These are phyloP conservation scores for Xenopus laevis DNA, from an alignment of 2,113 vertebrate genomes.

Conservation along the genomic window DNA sequence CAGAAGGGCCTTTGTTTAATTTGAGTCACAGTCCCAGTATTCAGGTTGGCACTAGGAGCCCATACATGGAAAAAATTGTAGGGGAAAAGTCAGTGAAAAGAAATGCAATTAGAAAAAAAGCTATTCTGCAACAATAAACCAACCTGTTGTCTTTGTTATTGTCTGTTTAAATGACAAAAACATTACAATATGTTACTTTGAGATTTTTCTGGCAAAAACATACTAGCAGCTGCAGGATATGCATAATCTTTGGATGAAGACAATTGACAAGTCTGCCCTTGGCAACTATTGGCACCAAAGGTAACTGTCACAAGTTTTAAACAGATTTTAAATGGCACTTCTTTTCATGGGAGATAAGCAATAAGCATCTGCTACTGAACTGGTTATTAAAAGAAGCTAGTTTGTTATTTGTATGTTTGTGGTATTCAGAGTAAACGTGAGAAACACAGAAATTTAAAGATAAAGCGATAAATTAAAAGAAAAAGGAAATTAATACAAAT, in stretches of 20 bases:
- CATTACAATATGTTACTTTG: neutral
- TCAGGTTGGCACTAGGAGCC: no score
- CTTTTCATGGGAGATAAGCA: neutral
- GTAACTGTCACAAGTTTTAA: neutral
- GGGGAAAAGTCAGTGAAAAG: no score
- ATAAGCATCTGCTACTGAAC: neutral
- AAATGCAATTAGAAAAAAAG: no score
- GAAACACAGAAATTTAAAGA: no score
- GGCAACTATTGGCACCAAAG: neutral
- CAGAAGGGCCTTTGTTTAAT: no score
- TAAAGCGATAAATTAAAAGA: no score
- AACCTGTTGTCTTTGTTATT: neutral
- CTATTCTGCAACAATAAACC: no score
- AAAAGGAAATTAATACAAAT: no score
- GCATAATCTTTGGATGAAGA: neutral
- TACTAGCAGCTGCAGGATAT: neutral
- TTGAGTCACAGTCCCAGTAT: no score
- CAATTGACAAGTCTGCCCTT: neutral
- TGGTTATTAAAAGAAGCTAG: neutral
- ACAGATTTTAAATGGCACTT: neutral
- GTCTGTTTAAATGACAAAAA: neutral
- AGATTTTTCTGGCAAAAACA: neutral
- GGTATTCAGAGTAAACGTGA: no score
- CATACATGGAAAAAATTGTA: no score
- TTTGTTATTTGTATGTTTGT: neutral